phyloP scores from a whole-genome alignment of 2,797 vertebrate genomes.

The Gymnoscopelus microlampas region DNA sequence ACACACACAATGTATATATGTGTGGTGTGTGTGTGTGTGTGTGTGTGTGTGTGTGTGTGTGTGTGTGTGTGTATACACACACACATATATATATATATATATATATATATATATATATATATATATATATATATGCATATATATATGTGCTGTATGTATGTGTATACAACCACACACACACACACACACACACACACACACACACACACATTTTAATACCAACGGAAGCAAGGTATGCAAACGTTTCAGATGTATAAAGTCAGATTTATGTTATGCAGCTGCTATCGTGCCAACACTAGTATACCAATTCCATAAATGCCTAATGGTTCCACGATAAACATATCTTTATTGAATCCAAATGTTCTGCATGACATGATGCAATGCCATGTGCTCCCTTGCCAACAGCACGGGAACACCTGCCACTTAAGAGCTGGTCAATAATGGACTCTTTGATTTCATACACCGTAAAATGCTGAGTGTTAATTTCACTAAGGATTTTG shows the following conservation, averaged over 20 bases:
- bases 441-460: conserved; percentile 30
- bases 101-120: too few relatives aligned
- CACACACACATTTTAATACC: conserved; percentile 1
- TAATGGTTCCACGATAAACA: conserved; percentile 63
- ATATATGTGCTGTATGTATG: too few relatives aligned
- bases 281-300: conserved; percentile 29
- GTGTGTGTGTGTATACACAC: too few relatives aligned
- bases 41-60: too few relatives aligned
- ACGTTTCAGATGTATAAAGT: conserved; percentile 54
- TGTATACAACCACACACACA: conserved; percentile 2
- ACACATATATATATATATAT: not conserved
- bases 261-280: conserved; percentile 74
- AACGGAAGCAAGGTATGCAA: conserved; percentile 45
- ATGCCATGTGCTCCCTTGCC: conserved; percentile 39
- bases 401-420: conserved; percentile 45
- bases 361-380: conserved; percentile 63
- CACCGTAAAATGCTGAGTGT: too few relatives aligned
- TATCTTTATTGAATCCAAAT: conserved; percentile 66
- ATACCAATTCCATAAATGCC: conserved; percentile 57
- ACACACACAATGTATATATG: too few relatives aligned
- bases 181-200: conserved; percentile 10
- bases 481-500: too few relatives aligned
- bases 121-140: too few relatives aligned
- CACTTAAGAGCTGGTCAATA: conserved; percentile 23
- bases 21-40: too few relatives aligned